phyloP scores from a whole-genome alignment of 2,797 vertebrate genomes.

The Cetoscarus ocellatus region DNA sequence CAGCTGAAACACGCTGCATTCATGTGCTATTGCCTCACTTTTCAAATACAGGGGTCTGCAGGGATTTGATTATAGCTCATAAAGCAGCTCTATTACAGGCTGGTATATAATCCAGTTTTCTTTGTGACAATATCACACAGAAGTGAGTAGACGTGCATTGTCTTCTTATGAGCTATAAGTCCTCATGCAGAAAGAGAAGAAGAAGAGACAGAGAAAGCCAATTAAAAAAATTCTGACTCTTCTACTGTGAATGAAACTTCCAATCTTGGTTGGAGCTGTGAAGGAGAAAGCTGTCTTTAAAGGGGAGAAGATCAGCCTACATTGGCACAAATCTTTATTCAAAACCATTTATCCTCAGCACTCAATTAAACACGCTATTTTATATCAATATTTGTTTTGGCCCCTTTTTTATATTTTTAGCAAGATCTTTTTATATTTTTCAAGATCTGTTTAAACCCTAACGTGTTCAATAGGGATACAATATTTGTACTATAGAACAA shows the following conservation, averaged over 20 bases:
- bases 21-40: slow-evolving; percentile 59
- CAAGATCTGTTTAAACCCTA: no score
- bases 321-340: no score
- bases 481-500: no score
- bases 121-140: slow-evolving; percentile 51
- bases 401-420: no score
- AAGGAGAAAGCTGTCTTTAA: slow-evolving; percentile 5
- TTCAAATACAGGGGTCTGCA: slow-evolving; percentile 55
- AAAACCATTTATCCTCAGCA: no score
- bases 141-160: slow-evolving; percentile 33
- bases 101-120: slow-evolving; percentile 49
- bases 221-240: slow-evolving; percentile 52
- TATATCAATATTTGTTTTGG: no score
- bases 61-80: slow-evolving; percentile 66
- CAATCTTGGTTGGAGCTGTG: slow-evolving; percentile 53
- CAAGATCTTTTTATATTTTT: no score
- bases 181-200: slow-evolving; percentile 4
- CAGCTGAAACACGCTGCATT: slow-evolving; percentile 35
- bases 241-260: slow-evolving; percentile 57
- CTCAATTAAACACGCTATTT: no score
- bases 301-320: slow-evolving; percentile 47
- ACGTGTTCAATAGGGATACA: no score
- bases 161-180: slow-evolving; percentile 51
- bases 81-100: slow-evolving; percentile 64
- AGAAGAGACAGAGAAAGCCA: slow-evolving; percentile 42